Conservation (phyloP, 2,113 vertebrate species). For the Neotoma lepida region DNA sequence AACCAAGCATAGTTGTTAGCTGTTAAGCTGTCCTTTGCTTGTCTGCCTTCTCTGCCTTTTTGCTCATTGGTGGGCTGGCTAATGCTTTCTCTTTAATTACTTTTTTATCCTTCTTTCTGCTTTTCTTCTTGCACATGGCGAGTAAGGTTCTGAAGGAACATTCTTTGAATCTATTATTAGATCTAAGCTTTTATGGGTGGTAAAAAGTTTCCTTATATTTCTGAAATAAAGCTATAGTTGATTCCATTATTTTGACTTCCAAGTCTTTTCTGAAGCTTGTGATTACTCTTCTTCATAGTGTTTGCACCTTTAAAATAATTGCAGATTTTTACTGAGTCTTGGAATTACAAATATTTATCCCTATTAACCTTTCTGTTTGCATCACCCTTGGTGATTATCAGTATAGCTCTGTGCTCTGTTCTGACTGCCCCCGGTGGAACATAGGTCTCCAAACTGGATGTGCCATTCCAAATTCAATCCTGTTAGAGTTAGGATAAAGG, state of each 20-base stretch:
- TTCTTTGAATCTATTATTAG: not conserved
- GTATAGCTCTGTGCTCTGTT: not conserved
- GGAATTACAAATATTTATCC: conserved; percentile 63
- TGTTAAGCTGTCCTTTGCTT: not conserved
- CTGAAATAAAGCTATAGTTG: conserved; percentile 34
- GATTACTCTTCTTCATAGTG: not conserved
- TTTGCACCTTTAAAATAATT: conserved; percentile 59
- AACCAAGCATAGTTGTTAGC: not conserved
- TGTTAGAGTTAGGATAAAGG: not conserved
- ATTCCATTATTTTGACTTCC: conserved; percentile 53
- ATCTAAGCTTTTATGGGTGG: not conserved
- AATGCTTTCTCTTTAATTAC: conserved; percentile 3
- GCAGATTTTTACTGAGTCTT: conserved; percentile 48
- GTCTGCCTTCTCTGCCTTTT: not conserved
- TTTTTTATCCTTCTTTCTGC: not conserved
- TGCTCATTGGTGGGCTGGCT: not conserved
- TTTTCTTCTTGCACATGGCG: not conserved
- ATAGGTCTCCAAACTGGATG: not conserved
- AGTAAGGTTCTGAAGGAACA: not conserved
- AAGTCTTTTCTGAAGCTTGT: conserved; percentile 11
- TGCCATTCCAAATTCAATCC: not conserved
- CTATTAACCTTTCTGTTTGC: conserved; percentile 53
- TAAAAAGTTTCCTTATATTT: conserved; percentile 19
- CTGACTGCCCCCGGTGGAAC: not conserved
- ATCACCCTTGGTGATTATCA: conserved; percentile 3